A percentile compares a stretch with the other conserved stretches of the same genome.
Evolutionary conservation across 1,140 invertebrate genomes (phyloP).

Genomic region (Caerostris extrusa): DNA sequence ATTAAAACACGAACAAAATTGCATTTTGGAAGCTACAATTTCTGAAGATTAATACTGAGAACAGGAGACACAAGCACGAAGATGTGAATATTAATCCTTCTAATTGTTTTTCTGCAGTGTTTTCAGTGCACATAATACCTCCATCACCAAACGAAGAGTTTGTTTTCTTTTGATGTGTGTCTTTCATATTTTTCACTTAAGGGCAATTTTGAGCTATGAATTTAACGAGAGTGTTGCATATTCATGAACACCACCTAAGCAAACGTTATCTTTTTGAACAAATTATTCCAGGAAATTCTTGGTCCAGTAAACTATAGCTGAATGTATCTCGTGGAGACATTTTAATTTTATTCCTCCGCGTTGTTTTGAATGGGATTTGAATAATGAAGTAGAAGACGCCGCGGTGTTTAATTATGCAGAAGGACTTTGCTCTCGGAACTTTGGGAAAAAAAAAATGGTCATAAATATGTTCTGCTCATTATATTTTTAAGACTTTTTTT

Average conservation of each 20-base stretch:
- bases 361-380: constrained; percentile 28
- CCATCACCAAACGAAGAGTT: too few relatives aligned
- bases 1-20: too few relatives aligned
- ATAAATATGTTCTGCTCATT: constrained; percentile 31
- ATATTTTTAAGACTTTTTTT: neutral
- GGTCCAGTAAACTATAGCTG: neutral
- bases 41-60: too few relatives aligned
- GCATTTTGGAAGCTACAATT: too few relatives aligned
- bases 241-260: neutral
- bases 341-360: neutral
- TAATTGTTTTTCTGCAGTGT: too few relatives aligned
- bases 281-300: neutral
- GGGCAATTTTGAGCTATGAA: neutral
- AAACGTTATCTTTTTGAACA: neutral
- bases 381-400: constrained; percentile 14
- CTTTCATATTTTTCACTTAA: neutral
- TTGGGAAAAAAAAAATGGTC: neutral
- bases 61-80: too few relatives aligned
- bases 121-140: too few relatives aligned
- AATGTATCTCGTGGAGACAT: neutral
- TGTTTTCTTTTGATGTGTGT: too few relatives aligned
- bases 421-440: neutral
- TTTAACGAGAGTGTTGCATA: neutral
- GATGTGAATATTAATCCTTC: too few relatives aligned
- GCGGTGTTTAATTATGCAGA: neutral